These are phyloP conservation scores for Spheniscus humboldti DNA, from an alignment of 2,797 vertebrate species.

Conservation along the genomic window DNA sequence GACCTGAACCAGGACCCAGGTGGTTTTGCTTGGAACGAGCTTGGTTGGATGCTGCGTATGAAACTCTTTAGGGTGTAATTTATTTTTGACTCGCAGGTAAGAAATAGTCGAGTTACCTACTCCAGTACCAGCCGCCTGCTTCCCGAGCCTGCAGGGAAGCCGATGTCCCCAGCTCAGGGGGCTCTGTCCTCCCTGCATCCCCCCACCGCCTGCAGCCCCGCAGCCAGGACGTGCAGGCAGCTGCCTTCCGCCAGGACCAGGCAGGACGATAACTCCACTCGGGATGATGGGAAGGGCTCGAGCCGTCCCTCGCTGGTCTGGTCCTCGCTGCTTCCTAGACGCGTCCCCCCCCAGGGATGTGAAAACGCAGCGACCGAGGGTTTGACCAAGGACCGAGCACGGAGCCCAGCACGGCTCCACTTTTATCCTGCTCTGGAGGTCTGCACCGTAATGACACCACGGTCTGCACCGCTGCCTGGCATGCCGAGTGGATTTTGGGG, in stretches of 20 bases:
- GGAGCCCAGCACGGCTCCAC: too few relatives aligned
- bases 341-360: too few relatives aligned
- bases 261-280: not conserved
- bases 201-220: not conserved
- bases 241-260: not conserved
- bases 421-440: not conserved
- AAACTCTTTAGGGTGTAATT: not conserved
- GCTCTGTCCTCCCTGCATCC: too few relatives aligned
- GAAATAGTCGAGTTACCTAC: not conserved
- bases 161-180: fast-evolving
- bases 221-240: not conserved
- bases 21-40: not conserved
- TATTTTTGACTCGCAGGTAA: not conserved
- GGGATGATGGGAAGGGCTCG: not conserved
- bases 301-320: not conserved
- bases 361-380: too few relatives aligned
- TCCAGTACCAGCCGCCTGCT: not conserved
- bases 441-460: fast-evolving
- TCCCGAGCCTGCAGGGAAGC: not conserved
- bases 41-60: not conserved
- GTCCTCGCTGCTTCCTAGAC: not conserved
- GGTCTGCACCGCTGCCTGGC: not conserved
- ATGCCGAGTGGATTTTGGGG: fast-evolving
- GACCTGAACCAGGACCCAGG: fast-evolving
- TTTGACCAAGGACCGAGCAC: not conserved